Evolutionary conservation across 2,888 invertebrate genomes (phyloP).

Genomic region (Brassicogethes aeneus): DNA sequence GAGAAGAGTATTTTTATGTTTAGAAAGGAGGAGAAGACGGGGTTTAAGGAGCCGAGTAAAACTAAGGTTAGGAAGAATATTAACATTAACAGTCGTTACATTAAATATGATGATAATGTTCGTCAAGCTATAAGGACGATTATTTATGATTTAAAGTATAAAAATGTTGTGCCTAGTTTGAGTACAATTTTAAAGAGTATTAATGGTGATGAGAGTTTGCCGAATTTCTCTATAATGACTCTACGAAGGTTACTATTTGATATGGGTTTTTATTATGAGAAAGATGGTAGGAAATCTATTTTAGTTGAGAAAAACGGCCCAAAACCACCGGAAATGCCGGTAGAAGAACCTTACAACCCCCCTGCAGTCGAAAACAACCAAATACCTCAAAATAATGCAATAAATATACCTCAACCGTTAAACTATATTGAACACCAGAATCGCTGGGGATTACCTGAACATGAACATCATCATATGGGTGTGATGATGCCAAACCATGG

Average conservation of each 20-base stretch:
- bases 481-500: too few relatives aligned
- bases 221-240: slow-evolving; percentile 39
- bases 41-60: slow-evolving; percentile 37
- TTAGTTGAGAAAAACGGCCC: slow-evolving; percentile 33
- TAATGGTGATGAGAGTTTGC: slow-evolving; percentile 28
- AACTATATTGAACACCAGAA: too few relatives aligned
- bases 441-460: too few relatives aligned
- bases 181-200: slow-evolving; percentile 35
- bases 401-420: too few relatives aligned
- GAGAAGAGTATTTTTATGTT: slow-evolving; percentile 40
- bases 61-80: slow-evolving; percentile 36
- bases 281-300: slow-evolving; percentile 34
- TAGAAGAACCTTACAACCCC: too few relatives aligned
- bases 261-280: slow-evolving; percentile 39
- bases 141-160: slow-evolving; percentile 35
- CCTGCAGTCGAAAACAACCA: too few relatives aligned
- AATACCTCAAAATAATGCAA: too few relatives aligned
- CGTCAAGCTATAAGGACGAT: slow-evolving; percentile 34
- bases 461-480: too few relatives aligned
- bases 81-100: slow-evolving; percentile 37
- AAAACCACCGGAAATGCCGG: too few relatives aligned
- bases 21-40: slow-evolving; percentile 37
- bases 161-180: slow-evolving; percentile 34
- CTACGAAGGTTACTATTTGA: slow-evolving; percentile 35
- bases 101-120: slow-evolving; percentile 35